A percentile compares a stretch with the other conserved stretches of the same genome.
Conservation (phyloP, 53 echinoderm and acorn worm genomes). For the Paelopatides confundens region DNA sequence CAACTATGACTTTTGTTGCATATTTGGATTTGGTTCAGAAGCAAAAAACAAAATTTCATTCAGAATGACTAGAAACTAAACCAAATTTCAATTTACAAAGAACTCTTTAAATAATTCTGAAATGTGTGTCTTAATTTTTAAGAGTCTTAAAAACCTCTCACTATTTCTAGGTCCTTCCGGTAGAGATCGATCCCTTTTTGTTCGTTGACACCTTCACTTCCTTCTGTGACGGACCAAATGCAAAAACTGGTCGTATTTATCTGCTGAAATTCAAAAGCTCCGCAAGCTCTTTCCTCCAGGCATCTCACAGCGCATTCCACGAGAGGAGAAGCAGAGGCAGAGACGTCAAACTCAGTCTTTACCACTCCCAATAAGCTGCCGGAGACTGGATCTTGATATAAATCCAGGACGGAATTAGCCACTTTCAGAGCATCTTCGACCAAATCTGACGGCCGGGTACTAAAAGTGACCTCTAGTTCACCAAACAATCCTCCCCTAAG, state of each 20-base stretch:
- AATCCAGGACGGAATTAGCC: conserved; percentile 42
- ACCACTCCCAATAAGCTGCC: conserved; percentile 77
- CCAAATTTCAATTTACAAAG: too few relatives aligned
- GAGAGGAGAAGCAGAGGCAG: conserved; percentile 65
- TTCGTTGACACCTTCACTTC: conserved; percentile 61
- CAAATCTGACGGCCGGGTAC: conserved; percentile 79
- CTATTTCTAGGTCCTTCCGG: conserved; percentile 80
- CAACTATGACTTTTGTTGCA: too few relatives aligned
- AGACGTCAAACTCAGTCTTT: conserved; percentile 79
- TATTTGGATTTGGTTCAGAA: too few relatives aligned
- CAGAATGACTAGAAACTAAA: too few relatives aligned
- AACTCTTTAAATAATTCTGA: too few relatives aligned
- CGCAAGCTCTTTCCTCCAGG: conserved; percentile 85
- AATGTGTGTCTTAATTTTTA: too few relatives aligned
- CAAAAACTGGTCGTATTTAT: conserved; percentile 75
- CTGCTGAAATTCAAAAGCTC: conserved; percentile 76
- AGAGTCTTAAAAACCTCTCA: neutral
- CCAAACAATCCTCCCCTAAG: conserved; percentile 90
- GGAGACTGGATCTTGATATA: conserved; percentile 78
- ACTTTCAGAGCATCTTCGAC: conserved; percentile 60
- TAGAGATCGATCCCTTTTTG: conserved; percentile 81
- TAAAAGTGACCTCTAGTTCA: conserved; percentile 85
- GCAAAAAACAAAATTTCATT: too few relatives aligned
- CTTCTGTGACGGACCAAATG: conserved; percentile 76
- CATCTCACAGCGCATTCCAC: conserved; percentile 82